Evolutionary conservation across 1,140 invertebrate species (phyloP).

Genomic region (Cherax destructor): DNA sequence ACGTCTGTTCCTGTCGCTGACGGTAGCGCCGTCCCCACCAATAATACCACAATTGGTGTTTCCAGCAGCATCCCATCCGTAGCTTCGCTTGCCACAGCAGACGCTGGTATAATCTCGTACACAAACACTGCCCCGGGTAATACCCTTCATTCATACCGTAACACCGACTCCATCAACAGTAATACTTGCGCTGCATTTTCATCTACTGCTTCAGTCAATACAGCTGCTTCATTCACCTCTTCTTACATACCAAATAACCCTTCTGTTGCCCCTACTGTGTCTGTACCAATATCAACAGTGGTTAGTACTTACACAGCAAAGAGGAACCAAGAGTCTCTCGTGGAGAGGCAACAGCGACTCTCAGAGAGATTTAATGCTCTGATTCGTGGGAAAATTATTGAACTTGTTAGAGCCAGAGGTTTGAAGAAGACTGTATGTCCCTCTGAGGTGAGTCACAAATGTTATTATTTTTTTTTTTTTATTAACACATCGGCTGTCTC

Average conservation of each 20-base stretch:
- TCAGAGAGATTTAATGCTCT: conserved; percentile 51
- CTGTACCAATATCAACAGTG: neutral
- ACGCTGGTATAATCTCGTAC: conserved; percentile 32
- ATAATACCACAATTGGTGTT: neutral
- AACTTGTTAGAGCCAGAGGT: conserved; percentile 44
- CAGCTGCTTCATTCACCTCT: neutral
- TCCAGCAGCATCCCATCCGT: conserved; percentile 15
- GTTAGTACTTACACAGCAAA: conserved; percentile 13
- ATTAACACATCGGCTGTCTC: too few species aligned
- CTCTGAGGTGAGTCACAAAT: conserved; percentile 41
- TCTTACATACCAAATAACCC: conserved; percentile 9
- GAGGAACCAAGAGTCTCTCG: conserved; percentile 29
- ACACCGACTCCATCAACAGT: neutral
- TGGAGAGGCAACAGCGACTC: conserved; percentile 41
- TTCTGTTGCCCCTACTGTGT: conserved; percentile 5
- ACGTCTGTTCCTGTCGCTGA: conserved; percentile 20
- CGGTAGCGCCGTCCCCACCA: neutral
- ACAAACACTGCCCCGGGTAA: conserved; percentile 7
- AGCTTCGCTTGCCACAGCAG: conserved; percentile 17
- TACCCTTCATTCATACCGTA: neutral
- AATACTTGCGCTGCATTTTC: neutral
- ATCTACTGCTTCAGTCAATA: conserved; percentile 11
- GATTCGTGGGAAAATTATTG: conserved; percentile 46
- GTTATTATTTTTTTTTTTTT: too few species aligned
- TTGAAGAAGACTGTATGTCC: conserved; percentile 57